Evolutionary conservation across 2,888 invertebrate species (phyloP).

Genomic region (Conops quadrifasciatus): DNA sequence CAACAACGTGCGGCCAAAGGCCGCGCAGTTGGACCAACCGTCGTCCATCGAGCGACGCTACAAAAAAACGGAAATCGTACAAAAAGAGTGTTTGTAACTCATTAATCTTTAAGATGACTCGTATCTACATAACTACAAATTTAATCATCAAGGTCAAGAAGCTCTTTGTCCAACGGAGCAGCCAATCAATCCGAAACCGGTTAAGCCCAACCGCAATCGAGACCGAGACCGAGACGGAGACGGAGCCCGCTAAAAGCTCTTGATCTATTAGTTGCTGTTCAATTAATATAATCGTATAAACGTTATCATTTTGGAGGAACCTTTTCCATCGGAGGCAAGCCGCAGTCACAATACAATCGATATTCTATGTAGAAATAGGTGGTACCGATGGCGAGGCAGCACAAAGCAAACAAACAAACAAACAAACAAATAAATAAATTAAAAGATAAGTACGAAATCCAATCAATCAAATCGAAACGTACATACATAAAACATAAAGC

Average conservation of each 20-base stretch:
- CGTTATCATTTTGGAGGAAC: not conserved
- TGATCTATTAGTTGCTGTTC: constrained; percentile 15
- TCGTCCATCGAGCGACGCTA: not conserved
- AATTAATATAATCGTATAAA: constrained; percentile 22
- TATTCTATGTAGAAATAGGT: not conserved
- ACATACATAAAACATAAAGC: constrained; percentile 9
- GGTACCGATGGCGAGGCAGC: not conserved
- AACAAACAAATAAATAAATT: constrained; percentile 50
- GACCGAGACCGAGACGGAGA: constrained; percentile 27
- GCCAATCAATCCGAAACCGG: not conserved
- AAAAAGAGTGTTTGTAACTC: constrained; percentile 13
- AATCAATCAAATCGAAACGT: constrained; percentile 60
- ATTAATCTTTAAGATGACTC: constrained; percentile 27
- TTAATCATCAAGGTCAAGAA: constrained; percentile 6
- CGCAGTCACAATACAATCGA: not conserved
- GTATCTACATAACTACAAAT: not conserved
- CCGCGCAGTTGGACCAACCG: not conserved
- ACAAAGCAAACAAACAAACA: constrained; percentile 38
- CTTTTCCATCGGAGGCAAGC: constrained; percentile 1
- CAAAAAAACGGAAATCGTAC: not conserved
- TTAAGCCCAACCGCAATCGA: too few relatives aligned
- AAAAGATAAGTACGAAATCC: constrained; percentile 63
- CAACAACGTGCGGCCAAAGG: not conserved
- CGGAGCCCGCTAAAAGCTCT: constrained; percentile 24
- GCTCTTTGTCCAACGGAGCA: not conserved